phyloP scores from a whole-genome alignment of 2,797 vertebrate genomes.

The Podarcis lilfordi region DNA sequence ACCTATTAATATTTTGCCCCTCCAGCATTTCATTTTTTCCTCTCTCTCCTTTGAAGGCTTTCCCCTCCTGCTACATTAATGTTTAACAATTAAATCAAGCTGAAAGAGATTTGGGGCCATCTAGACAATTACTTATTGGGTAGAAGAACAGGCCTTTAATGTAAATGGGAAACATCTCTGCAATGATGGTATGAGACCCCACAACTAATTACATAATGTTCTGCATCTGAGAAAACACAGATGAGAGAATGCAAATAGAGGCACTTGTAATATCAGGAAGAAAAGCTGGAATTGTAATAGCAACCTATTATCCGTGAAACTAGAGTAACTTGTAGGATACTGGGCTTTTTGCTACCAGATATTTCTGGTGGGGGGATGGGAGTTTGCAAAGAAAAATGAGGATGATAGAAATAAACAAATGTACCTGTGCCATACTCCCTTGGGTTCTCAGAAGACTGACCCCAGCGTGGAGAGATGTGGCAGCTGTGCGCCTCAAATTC shows the following conservation, averaged over 20 bases:
- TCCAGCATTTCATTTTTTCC: slow-evolving; percentile 72
- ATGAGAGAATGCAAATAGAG: slow-evolving; percentile 85
- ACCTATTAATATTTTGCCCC: slow-evolving; percentile 84
- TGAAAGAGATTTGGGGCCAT: slow-evolving; percentile 81
- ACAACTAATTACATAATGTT: slow-evolving; percentile 97
- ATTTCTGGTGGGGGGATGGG: not conserved
- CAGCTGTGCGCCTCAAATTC: not conserved
- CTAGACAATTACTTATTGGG: slow-evolving; percentile 85
- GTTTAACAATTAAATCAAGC: slow-evolving; percentile 88
- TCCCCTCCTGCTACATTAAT: slow-evolving; percentile 82
- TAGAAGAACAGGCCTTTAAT: slow-evolving; percentile 82
- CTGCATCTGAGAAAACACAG: slow-evolving; percentile 93
- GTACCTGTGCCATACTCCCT: not conserved
- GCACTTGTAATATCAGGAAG: slow-evolving; percentile 74
- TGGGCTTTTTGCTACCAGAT: slow-evolving; percentile 53
- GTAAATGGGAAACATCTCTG: slow-evolving; percentile 88
- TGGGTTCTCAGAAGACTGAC: not conserved
- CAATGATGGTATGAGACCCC: slow-evolving; percentile 79
- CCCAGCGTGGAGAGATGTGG: not conserved
- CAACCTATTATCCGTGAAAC: slow-evolving; percentile 68
- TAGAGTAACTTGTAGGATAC: slow-evolving; percentile 59
- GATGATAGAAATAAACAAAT: not conserved
- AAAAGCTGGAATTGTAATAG: slow-evolving; percentile 67
- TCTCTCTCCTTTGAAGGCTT: slow-evolving; percentile 78
- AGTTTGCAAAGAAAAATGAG: not conserved